phyloP scores from a whole-genome alignment of 2,797 vertebrate genomes.

The Chaetophractus vellerosus region DNA sequence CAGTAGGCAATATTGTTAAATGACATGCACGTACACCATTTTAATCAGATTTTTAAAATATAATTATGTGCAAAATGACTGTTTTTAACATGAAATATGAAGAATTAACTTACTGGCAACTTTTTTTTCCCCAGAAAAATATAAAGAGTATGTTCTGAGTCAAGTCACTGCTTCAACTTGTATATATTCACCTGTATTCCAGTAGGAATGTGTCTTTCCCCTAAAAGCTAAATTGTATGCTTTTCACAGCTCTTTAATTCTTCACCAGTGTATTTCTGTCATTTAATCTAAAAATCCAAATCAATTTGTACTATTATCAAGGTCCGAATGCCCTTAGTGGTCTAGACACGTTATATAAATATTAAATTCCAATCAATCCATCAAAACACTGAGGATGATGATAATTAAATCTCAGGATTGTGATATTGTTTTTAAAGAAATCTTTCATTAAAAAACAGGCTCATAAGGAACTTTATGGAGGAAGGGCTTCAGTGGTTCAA shows the following conservation, averaged over 20 bases:
- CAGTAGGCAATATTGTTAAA: background rate
- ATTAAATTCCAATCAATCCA: background rate
- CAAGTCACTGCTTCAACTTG: background rate
- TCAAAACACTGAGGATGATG: background rate
- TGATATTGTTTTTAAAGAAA: slow-evolving; percentile 54
- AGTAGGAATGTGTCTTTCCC: background rate
- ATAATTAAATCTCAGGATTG: background rate
- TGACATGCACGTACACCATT: background rate
- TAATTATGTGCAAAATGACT: background rate
- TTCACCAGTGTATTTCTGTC: background rate
- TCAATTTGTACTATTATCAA: background rate
- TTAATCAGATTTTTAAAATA: background rate
- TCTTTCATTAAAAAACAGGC: background rate
- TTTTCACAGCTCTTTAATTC: background rate
- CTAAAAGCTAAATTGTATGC: background rate
- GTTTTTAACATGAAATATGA: background rate
- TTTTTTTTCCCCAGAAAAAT: background rate
- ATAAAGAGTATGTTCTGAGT: background rate
- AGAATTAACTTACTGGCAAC: background rate
- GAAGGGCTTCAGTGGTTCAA: background rate
- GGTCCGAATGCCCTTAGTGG: background rate
- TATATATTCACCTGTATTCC: background rate
- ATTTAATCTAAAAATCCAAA: background rate
- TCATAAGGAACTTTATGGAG: background rate
- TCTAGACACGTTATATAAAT: background rate